Evolutionary conservation across 2,888 invertebrate species (phyloP), one percentile per base, ranked within the genome.

Genomic region (Ophioninae sp.): DNA sequence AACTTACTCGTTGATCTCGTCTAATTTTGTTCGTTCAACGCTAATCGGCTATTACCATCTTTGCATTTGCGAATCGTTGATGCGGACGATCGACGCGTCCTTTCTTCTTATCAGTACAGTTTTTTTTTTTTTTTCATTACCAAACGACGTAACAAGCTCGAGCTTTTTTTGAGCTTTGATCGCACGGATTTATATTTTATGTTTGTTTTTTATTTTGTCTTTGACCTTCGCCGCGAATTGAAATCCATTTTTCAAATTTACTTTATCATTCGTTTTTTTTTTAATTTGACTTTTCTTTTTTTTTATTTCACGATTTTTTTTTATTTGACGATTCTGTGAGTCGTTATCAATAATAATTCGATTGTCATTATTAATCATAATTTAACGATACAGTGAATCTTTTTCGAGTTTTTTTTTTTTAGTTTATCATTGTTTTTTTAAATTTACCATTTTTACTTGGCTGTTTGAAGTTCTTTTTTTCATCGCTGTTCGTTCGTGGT

Each of bases 1-100:
- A 75, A 75, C 59, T 75, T 41, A 75, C 30, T 50, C 10, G 44
- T 64, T 70, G 65, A 79, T 61, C 64, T 79, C 17, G 17, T 1
- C 20, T 81, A 21, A 50, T 72, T 50, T 17, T 68, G 30, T 50
- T 21, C 57, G 57, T 17, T 10, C 2, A 17, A 50, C 50, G 17
- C 50, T 6, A 6, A 13, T 50, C 17, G 6, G 50, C 50, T 50
- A 13, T 17, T 50, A 13, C 50, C 23, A 56, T 56, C 17, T 1
- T 2, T 68, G 30, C 56, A 59, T 64, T 44, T 23, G 56, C 8
- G 20, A 62, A 20, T 1, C n/a, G 59, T 23, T 8, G 20, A 23
- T 62, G 20, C 17, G 17, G 13, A 13, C 74, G 74, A 17, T 23
- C 64, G 20, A 50, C 8, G 50, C 30, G 37, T 23, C 0, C 23